Evolutionary conservation across 2,113 vertebrate genomes (phyloP), one percentile per base, ranked within the genome.

Genomic region (Campylomormyrus numenius): DNA sequence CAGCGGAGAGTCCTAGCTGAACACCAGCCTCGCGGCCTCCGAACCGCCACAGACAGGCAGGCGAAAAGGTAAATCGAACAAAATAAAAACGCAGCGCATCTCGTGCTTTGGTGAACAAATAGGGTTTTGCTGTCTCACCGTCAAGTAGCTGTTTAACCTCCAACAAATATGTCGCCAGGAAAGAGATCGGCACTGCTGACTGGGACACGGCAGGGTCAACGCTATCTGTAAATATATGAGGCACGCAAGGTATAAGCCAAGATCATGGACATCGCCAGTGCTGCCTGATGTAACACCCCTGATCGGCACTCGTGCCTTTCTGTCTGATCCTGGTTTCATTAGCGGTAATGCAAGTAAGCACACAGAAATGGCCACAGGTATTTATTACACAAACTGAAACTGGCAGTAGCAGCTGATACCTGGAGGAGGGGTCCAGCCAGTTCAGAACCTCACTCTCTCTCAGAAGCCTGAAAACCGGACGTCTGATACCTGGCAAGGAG

Each of bases 181-280:
- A 46, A 46, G 11, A 90, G 91, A 92, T 10, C 5, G 31, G 13
- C 3, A 21, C 2, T 6, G 66, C 70, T 17, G 84, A 62, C 19
- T 31, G 87, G 87, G 85, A 88, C 90, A 48, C 50, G 48, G 66
- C 39, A 24, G 42, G 45, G 92, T 89, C 91, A 83, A 90, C 70
- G 90, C 42, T 11, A 87, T 10, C 85, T 24, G 19, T 3, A 45
- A 85, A 85, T 5, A 21, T 35, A 84, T 21, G 2, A 85, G 17
- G 39, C 15, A 42, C 1, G 39, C 49, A 7, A 52, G 49, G 77
- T 66, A 74, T 74, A 35, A 74, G 70, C 13, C 31, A 39, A 77
- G 31, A 77, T 39, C 70, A 39, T 1, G 13, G 42, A 35, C 42
- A 48, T 9, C 27, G 83, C 11, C 56, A n/a, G 80, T 31, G 42